Evolutionary conservation across 2,888 invertebrate species (phyloP).

Genomic region (Heliconius aoede): DNA sequence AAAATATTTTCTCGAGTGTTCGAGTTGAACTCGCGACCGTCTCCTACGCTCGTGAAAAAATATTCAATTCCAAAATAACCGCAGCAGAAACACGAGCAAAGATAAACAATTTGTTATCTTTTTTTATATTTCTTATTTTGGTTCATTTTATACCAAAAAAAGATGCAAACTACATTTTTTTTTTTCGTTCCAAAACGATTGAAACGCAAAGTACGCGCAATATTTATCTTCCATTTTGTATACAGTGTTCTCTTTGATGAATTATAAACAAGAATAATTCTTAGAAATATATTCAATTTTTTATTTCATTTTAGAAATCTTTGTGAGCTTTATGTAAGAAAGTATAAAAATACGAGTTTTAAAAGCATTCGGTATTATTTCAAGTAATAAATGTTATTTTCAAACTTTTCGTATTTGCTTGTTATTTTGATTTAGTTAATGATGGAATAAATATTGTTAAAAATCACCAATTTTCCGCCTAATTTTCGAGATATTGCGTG

Average conservation of each 20-base stretch:
- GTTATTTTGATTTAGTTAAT: not conserved
- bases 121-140: not conserved
- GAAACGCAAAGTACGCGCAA: not conserved
- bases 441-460: not conserved
- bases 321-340: not conserved
- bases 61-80: not conserved
- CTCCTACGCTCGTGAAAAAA: not conserved
- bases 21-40: not conserved
- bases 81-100: not conserved
- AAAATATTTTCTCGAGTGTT: not conserved
- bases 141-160: not conserved
- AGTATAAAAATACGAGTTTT: not conserved
- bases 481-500: no score
- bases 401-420: not conserved
- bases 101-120: not conserved
- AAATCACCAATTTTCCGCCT: no score
- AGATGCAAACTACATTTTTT: not conserved
- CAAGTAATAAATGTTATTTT: not conserved
- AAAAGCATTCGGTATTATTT: slow-evolving; percentile 6
- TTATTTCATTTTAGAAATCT: not conserved
- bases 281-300: not conserved
- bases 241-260: slow-evolving; percentile 2
- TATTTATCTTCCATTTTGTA: slow-evolving; percentile 12
- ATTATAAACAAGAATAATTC: slow-evolving; percentile 19
- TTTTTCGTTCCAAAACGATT: not conserved